phyloP scores from a whole-genome alignment of 1,140 invertebrate genomes.

The Oppia nitens region DNA sequence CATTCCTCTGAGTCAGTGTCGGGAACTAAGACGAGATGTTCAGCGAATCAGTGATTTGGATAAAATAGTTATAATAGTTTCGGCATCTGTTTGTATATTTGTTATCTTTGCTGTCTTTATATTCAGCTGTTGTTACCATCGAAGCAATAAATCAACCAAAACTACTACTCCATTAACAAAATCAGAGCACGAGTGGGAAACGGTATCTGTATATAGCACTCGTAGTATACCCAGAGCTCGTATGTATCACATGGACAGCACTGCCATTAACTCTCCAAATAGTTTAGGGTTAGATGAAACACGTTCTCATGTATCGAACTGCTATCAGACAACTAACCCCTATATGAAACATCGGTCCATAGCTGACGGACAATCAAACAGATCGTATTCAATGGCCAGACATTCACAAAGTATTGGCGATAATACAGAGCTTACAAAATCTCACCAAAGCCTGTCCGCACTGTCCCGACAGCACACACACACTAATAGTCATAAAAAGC shows the following conservation, averaged over 20 bases:
- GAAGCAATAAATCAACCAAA: slow-evolving; percentile 23
- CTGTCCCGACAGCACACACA: not conserved
- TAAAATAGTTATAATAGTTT: slow-evolving; percentile 79
- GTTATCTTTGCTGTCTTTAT: slow-evolving; percentile 65
- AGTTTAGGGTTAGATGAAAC: slow-evolving; percentile 15
- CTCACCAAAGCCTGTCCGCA: not conserved
- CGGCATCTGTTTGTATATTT: slow-evolving; percentile 74
- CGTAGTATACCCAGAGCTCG: slow-evolving; percentile 66
- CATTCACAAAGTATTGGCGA: not conserved
- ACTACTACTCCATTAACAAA: slow-evolving; percentile 16
- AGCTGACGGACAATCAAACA: slow-evolving; percentile 1
- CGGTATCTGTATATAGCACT: slow-evolving; percentile 74
- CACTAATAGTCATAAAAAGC: slow-evolving; percentile 10
- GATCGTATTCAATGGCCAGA: not conserved
- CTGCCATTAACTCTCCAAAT: slow-evolving; percentile 13
- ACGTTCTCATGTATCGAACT: slow-evolving; percentile 17
- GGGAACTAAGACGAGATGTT: slow-evolving; percentile 61
- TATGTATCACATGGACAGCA: slow-evolving; percentile 36
- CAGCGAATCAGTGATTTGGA: slow-evolving; percentile 55
- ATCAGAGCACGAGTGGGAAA: slow-evolving; percentile 58
- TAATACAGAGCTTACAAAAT: not conserved
- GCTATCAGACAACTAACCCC: slow-evolving; percentile 11
- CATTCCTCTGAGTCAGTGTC: slow-evolving; percentile 66
- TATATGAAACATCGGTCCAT: slow-evolving; percentile 2
- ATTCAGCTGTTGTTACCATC: slow-evolving; percentile 62